Evolutionary conservation across 2,888 invertebrate genomes (phyloP).

Genomic region (Cremastinae sp.): DNA sequence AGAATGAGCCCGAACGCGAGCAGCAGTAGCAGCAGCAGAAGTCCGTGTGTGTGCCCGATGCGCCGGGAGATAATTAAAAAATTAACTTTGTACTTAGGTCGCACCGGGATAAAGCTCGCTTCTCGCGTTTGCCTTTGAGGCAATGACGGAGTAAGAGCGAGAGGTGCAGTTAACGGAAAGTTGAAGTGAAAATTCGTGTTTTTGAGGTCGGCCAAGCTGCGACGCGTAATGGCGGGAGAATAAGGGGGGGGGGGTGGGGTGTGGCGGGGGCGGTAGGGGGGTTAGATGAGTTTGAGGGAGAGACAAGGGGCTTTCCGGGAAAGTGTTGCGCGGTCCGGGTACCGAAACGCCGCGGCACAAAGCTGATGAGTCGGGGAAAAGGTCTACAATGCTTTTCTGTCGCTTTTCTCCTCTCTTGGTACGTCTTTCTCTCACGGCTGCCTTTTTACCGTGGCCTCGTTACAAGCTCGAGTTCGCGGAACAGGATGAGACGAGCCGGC

Average conservation of each 20-base stretch:
- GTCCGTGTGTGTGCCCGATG: conserved; percentile 26
- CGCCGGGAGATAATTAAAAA: conserved; percentile 74
- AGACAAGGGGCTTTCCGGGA: conserved; percentile 1
- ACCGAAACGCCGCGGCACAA: conserved; percentile 74
- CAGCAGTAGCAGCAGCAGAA: conserved; percentile 1
- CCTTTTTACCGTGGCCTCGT: neutral
- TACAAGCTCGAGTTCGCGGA: conserved; percentile 8
- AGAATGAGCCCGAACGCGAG: neutral
- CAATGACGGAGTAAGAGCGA: conserved; percentile 48
- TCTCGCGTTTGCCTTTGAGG: conserved; percentile 44
- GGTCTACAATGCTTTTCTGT: conserved; percentile 74
- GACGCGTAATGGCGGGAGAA: conserved; percentile 52
- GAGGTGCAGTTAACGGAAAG: conserved; percentile 76
- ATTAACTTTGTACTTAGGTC: conserved; percentile 78
- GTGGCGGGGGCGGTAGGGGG: conserved; percentile 1
- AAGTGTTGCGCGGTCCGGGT: conserved; percentile 32
- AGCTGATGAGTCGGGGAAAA: conserved; percentile 79
- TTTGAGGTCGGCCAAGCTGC: conserved; percentile 72
- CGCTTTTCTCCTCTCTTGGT: conserved; percentile 22
- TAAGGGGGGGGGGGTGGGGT: conserved; percentile 25
- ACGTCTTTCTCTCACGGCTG: conserved; percentile 54
- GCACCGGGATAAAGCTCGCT: conserved; percentile 59
- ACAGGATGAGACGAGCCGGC: conserved; percentile 57
- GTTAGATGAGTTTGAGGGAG: conserved; percentile 21
- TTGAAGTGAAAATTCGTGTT: conserved; percentile 80